A percentile compares a stretch with the other conserved stretches of the same genome.
Evolutionary conservation across 2,888 invertebrate species (phyloP).

Genomic region (Ophonus ardosiacus): DNA sequence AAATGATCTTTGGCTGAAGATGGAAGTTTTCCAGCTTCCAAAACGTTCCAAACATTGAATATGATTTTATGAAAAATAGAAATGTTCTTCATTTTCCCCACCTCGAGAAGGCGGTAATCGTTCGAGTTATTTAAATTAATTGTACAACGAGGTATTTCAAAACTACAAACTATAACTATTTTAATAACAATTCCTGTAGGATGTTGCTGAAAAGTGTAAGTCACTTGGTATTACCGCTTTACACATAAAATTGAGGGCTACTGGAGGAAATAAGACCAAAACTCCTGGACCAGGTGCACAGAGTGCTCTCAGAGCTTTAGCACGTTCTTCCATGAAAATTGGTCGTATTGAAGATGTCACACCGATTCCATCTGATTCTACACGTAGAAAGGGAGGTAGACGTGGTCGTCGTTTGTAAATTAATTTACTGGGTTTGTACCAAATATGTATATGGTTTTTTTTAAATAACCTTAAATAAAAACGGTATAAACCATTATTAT

Average conservation of each 20-base stretch:
- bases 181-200: conserved; percentile 77
- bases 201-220: conserved; percentile 99
- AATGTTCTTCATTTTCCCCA: no score
- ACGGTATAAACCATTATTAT: conserved; percentile 27
- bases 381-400: conserved; percentile 99
- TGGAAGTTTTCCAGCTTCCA: no score
- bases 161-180: no score
- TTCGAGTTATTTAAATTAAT: no score
- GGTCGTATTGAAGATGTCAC: conserved; percentile 99
- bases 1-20: no score
- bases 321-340: conserved; percentile 99
- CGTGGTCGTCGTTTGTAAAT: conserved; percentile 98
- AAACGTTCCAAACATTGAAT: no score
- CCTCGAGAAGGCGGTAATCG: no score
- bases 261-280: conserved; percentile 99
- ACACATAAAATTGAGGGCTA: conserved; percentile 98
- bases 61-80: no score
- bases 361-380: conserved; percentile 99
- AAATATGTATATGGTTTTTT: conserved; percentile 43
- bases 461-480: conserved; percentile 10
- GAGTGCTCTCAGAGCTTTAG: conserved; percentile 97
- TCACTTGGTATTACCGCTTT: conserved; percentile 97
- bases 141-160: no score
- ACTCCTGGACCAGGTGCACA: conserved; percentile 99
- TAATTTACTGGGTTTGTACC: conserved; percentile 70